Conservation (phyloP, 23 tunicate genomes). For the Ciona savignyi region DNA sequence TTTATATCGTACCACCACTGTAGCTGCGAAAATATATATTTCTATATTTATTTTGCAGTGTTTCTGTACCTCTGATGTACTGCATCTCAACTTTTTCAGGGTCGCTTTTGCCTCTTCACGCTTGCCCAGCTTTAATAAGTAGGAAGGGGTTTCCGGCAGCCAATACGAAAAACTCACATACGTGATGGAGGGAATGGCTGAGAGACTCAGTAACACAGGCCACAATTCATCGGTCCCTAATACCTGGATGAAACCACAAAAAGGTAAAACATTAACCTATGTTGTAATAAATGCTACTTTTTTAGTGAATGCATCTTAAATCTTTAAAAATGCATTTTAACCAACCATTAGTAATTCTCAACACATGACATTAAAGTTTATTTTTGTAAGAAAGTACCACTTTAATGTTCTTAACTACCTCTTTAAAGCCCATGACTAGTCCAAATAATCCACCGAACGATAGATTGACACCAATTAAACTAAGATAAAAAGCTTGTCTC, state of each 20-base stretch:
- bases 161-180: constrained; percentile 42
- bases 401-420: constrained; percentile 31
- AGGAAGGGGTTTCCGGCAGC: constrained; percentile 81
- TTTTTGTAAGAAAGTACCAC: too few species aligned
- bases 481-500: constrained; percentile 72
- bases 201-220: constrained; percentile 50
- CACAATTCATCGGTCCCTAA: constrained; percentile 50
- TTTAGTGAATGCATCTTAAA: too few species aligned
- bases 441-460: constrained; percentile 88
- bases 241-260: constrained; percentile 39
- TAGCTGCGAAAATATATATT: too few species aligned
- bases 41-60: neutral
- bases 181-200: constrained; percentile 49
- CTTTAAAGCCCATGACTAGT: constrained; percentile 29
- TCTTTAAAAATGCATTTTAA: too few species aligned
- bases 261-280: too few species aligned
- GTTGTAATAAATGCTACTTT: too few species aligned
- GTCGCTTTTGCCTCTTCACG: constrained; percentile 26
- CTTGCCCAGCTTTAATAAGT: constrained; percentile 36
- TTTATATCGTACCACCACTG: too few species aligned
- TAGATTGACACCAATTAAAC: constrained; percentile 79
- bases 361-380: too few species aligned
- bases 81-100: constrained; percentile 27
- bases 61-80: constrained; percentile 21
- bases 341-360: too few species aligned